phyloP scores from a whole-genome alignment of 2,888 invertebrate species.

The Cetonia aurata region DNA sequence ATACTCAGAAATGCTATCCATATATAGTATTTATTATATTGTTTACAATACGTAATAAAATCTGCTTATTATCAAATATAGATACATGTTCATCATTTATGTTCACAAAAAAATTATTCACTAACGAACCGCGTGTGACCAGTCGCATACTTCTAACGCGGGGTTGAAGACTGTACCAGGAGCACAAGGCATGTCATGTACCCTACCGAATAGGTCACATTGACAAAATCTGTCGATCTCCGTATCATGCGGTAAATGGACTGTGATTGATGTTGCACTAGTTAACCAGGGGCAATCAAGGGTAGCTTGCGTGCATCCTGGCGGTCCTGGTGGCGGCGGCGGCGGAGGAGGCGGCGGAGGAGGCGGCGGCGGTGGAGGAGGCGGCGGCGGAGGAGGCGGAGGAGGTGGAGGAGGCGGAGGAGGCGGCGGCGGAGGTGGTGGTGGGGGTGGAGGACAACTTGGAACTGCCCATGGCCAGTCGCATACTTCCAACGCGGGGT shows the following conservation, averaged over 20 bases:
- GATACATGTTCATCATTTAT: too few relatives aligned
- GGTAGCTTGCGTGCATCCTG: neutral
- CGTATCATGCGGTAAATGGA: constrained; percentile 26
- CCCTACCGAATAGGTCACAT: constrained; percentile 44
- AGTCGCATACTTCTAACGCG: constrained; percentile 18
- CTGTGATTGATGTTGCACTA: neutral
- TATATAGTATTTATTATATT: too few relatives aligned
- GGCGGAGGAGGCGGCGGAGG: neutral
- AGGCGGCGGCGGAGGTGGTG: neutral
- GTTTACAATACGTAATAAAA: too few relatives aligned
- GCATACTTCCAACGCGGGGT: constrained; percentile 42
- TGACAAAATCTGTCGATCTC: constrained; percentile 8
- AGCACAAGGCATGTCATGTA: constrained; percentile 46
- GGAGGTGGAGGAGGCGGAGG: neutral
- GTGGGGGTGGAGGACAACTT: neutral
- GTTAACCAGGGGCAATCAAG: too few relatives aligned
- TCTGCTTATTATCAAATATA: too few relatives aligned
- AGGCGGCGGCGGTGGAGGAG: too few relatives aligned
- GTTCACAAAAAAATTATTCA: too few relatives aligned
- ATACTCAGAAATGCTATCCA: too few relatives aligned
- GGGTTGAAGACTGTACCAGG: constrained; percentile 13
- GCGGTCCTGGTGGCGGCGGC: neutral
- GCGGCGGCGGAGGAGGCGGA: neutral
- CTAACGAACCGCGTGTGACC: constrained; percentile 16
- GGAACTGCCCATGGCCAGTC: constrained; percentile 49